Percentiles rank a stretch among this genome's conserved stretches.
These are phyloP conservation scores for Hyla sarda DNA, from an alignment of 2,113 vertebrate genomes.

Conservation along the genomic window DNA sequence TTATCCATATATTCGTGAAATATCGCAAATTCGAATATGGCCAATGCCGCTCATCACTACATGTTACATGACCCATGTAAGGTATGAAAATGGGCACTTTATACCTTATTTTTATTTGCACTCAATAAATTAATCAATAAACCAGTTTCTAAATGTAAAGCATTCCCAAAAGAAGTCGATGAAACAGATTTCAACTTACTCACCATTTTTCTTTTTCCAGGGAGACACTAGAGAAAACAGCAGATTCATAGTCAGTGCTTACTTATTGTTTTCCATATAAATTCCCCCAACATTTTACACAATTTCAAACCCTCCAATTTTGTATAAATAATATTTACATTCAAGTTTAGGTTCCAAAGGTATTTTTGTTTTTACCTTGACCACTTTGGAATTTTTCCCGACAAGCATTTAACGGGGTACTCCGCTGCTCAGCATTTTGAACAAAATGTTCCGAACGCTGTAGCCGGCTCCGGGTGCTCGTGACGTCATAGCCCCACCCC, in stretches of 20 bases:
- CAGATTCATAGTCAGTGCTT: slow-evolving; percentile 13
- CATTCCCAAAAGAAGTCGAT: neutral
- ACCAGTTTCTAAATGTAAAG: neutral
- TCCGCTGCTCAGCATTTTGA: no score
- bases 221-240: slow-evolving; percentile 79
- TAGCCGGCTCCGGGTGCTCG: no score
- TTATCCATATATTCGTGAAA: no score
- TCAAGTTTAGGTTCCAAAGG: neutral
- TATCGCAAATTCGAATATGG: no score
- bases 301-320: neutral
- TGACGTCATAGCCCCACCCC: no score
- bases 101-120: neutral
- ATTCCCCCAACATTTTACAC: neutral
- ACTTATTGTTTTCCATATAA: neutral
- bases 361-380: neutral
- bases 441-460: no score
- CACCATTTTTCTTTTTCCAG: slow-evolving; percentile 94
- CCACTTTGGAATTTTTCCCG: neutral
- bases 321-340: neutral
- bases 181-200: slow-evolving; percentile 56
- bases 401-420: no score
- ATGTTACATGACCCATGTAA: no score
- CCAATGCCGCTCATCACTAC: no score
- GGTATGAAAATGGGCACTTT: neutral
- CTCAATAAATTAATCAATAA: neutral